phyloP scores from a whole-genome alignment of 2,113 vertebrate genomes.

The Erythrolamprus reginae region DNA sequence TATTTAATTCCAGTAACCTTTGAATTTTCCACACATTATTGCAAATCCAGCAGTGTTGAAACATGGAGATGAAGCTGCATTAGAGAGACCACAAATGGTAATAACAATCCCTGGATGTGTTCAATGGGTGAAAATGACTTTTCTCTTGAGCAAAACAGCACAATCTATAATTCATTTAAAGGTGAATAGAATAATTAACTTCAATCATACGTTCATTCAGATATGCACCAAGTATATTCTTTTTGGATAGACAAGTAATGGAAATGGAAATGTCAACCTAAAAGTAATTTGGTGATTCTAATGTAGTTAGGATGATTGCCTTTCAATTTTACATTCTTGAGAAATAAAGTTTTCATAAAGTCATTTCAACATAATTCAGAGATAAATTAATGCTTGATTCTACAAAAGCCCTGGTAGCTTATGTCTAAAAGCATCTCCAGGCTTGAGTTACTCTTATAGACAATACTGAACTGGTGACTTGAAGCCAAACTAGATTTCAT shows the following conservation, averaged over 20 bases:
- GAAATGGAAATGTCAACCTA: slow-evolving; percentile 14
- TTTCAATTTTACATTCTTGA: slow-evolving; percentile 8
- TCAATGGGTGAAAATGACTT: slow-evolving; percentile 23
- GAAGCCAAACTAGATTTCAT: neutral
- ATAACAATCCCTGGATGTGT: slow-evolving; percentile 10
- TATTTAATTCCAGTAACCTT: slow-evolving; percentile 27
- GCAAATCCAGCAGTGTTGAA: slow-evolving; percentile 3
- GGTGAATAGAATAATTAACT: slow-evolving; percentile 21
- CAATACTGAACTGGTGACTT: neutral
- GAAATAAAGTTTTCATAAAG: slow-evolving; percentile 5
- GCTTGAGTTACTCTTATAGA: neutral
- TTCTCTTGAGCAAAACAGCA: slow-evolving; percentile 21
- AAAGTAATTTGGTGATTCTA: slow-evolving; percentile 10
- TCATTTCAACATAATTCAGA: slow-evolving; percentile 8
- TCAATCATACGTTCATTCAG: neutral
- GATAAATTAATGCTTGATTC: slow-evolving; percentile 6
- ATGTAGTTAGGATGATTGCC: neutral
- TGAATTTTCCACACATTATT: slow-evolving; percentile 5
- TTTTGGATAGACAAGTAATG: slow-evolving; percentile 7
- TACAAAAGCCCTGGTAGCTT: neutral
- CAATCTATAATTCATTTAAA: slow-evolving; percentile 32
- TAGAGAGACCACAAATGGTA: slow-evolving; percentile 4
- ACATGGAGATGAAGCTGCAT: slow-evolving; percentile 1
- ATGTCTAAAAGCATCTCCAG: neutral
- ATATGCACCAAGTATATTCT: neutral